A percentile compares a stretch with the other conserved stretches of the same genome.
Conservation (phyloP, 2,797 vertebrate species). For the Mionectes olivaceus region DNA sequence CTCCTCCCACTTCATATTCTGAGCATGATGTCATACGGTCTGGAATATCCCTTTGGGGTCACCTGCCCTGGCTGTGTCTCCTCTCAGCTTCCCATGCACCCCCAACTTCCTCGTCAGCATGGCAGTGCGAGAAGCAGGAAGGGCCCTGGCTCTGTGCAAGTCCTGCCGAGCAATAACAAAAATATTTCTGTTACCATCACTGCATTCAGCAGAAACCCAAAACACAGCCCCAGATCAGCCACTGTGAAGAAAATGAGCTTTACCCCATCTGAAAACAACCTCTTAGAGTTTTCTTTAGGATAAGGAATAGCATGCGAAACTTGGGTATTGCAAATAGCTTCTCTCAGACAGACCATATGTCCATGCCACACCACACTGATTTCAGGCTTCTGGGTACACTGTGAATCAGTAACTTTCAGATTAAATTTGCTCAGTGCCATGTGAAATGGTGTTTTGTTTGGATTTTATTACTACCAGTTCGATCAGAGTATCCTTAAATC, state of each 20-base stretch:
- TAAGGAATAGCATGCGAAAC: neutral
- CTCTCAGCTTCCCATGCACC: neutral
- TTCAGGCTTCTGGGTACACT: neutral
- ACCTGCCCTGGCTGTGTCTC: neutral
- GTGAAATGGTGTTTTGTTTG: slow-evolving; percentile 23
- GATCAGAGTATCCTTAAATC: neutral
- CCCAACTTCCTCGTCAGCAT: neutral
- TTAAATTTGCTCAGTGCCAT: neutral
- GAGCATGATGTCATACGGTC: neutral
- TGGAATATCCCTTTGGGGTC: neutral
- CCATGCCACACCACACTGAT: neutral
- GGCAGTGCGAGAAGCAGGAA: neutral
- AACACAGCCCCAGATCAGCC: neutral
- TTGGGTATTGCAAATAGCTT: neutral
- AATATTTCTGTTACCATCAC: neutral
- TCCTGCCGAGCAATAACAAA: neutral
- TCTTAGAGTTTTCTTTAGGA: neutral
- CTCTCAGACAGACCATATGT: neutral
- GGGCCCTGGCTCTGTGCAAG: neutral
- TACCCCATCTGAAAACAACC: neutral
- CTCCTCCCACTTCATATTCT: neutral
- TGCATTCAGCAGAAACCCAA: neutral
- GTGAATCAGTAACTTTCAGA: slow-evolving; percentile 1
- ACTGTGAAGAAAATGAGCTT: neutral
- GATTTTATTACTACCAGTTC: slow-evolving; percentile 10